Evolutionary conservation across 2,797 vertebrate genomes (phyloP).

Genomic region (Cyprinella venusta): DNA sequence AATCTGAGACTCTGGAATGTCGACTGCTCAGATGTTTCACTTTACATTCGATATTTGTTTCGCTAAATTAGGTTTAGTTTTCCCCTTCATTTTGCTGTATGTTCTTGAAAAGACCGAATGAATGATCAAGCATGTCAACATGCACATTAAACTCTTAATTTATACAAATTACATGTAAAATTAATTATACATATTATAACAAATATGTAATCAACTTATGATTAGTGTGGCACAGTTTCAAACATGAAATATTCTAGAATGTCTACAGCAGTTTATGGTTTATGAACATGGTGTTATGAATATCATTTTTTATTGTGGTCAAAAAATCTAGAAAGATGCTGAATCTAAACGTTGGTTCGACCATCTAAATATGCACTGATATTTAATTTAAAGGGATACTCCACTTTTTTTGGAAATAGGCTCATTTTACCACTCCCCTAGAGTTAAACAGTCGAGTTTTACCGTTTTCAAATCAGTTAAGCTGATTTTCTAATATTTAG

Average conservation of each 20-base stretch:
- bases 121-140: background rate
- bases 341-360: background rate
- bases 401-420: too few relatives aligned
- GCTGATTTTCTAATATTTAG: too few relatives aligned
- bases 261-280: background rate
- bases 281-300: background rate
- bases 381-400: too few relatives aligned
- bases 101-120: background rate
- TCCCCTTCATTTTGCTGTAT: background rate
- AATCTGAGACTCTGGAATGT: constrained; percentile 32
- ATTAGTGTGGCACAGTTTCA: background rate
- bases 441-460: too few relatives aligned
- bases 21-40: background rate
- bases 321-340: background rate
- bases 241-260: background rate
- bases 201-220: background rate
- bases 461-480: too few relatives aligned
- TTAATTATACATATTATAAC: too few relatives aligned
- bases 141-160: background rate
- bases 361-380: background rate
- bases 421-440: too few relatives aligned
- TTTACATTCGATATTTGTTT: background rate
- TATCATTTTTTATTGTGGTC: background rate
- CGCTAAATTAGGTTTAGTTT: background rate
- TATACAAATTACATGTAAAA: background rate